Evolutionary conservation across 2,113 vertebrate genomes (phyloP), one percentile per base, ranked within the genome.

Genomic region (Notothenia coriiceps): DNA sequence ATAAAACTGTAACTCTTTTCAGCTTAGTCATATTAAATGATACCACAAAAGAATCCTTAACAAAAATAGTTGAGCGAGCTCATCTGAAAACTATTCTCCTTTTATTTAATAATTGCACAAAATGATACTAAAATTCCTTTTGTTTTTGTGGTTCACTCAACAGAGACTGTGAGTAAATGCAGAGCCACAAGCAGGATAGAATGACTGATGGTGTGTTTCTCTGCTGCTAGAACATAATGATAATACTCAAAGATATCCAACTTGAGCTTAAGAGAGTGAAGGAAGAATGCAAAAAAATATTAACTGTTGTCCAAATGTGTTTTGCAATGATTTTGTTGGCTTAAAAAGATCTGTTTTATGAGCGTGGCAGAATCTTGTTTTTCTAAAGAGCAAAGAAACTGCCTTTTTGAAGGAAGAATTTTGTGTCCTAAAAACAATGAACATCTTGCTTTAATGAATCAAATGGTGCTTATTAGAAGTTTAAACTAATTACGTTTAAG

Each of bases 281-380:
- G 15, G 25, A 86, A 64, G 49, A 82, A 80, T 70, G 47, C 33
- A 72, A 49, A 44, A 77, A 56, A 80, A 52, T 55, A 51, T 50
- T 25, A 67, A 47, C 71, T 63, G 29, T 63, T 71, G n/a, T 49
- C 59, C 22, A 66, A 79, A 82, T 77, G 67, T 77, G 82, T 89
- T 85, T 74, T 78, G 77, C 57, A 79, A 70, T 35, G n/a, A 50
- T 61, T 52, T 65, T 65, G 43, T 77, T 79, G 69, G 62, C 47
- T 60, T 60, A 1, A 63, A 71, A 5, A 6, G 5, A 40, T 74
- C 20, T 22, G 18, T 20, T 81, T 71, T 64, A 22, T 29, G 13
- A 12, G 22, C 75, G 82, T 72, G 56, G 43, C 43, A 10, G 1
- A 54, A 44, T 81, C 9, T 14, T 49, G 46, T 70, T 70, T 70